Percentiles rank a stretch among this genome's conserved stretches.
These are phyloP conservation scores for Metacarcinus magister DNA, from an alignment of 2,888 invertebrate species.

Conservation along the genomic window DNA sequence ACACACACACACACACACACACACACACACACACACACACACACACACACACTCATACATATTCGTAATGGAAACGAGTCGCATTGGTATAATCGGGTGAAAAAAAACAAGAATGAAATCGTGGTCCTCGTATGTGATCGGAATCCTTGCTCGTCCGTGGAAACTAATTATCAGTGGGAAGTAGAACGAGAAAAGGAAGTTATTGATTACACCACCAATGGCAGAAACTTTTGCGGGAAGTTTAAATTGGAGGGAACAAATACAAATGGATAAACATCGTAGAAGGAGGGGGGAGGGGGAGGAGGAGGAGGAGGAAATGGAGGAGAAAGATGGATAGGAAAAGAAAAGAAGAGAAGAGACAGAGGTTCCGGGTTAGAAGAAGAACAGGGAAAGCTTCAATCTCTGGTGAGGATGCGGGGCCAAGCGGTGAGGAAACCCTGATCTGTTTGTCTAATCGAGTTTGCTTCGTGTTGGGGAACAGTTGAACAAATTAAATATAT, in stretches of 20 bases:
- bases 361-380: not conserved
- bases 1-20: not conserved
- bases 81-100: not conserved
- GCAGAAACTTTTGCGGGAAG: not conserved
- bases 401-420: not conserved
- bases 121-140: not conserved
- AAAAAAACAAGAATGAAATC: not conserved
- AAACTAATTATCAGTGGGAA: not conserved
- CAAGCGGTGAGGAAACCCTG: too few species aligned
- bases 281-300: not conserved
- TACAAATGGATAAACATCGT: not conserved
- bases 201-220: slow-evolving; percentile 26
- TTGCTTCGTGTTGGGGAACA: too few species aligned
- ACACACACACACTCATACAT: not conserved
- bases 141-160: not conserved
- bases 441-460: too few species aligned
- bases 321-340: not conserved
- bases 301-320: not conserved
- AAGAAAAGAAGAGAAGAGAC: not conserved
- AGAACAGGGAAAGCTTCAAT: not conserved
- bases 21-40: not conserved
- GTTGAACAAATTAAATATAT: too few species aligned
- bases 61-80: not conserved
- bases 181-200: not conserved
- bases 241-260: slow-evolving; percentile 26